Conservation (phyloP, 2,113 vertebrate genomes). For the Xyrauchen texanus region DNA sequence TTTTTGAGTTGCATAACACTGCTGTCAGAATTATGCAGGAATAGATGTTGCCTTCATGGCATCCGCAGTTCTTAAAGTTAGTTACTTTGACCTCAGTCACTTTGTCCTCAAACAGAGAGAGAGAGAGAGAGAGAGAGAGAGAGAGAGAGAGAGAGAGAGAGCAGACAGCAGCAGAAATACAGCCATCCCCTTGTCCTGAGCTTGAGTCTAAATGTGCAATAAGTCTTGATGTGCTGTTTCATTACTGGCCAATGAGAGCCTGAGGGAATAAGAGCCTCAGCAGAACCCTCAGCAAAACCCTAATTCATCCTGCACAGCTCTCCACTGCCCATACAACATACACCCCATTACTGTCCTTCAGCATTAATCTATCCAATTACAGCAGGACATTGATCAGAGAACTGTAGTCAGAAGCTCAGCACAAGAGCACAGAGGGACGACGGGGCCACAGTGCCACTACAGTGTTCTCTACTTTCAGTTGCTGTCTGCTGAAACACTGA, state of each 20-base stretch:
- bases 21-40: not conserved
- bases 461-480: not conserved
- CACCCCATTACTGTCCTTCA: slow-evolving; percentile 38
- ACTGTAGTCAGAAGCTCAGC: slow-evolving; percentile 30
- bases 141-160: too few relatives aligned
- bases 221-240: slow-evolving; percentile 36
- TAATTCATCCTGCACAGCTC: slow-evolving; percentile 14
- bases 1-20: not conserved
- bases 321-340: slow-evolving; percentile 4
- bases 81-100: slow-evolving; percentile 12
- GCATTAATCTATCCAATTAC: slow-evolving; percentile 33
- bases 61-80: not conserved
- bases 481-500: not conserved
- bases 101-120: slow-evolving; percentile 13
- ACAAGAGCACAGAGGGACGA: not conserved
- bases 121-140: not conserved
- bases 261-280: slow-evolving; percentile 20
- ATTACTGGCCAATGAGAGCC: slow-evolving; percentile 38
- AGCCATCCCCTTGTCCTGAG: slow-evolving; percentile 10
- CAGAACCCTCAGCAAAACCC: not conserved
- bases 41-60: not conserved
- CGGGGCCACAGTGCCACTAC: not conserved
- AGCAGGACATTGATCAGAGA: slow-evolving; percentile 34
- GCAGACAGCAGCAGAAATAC: slow-evolving; percentile 33
- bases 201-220: slow-evolving; percentile 24